Evolutionary conservation across 2,113 vertebrate genomes (phyloP).

Genomic region (Acanthisitta chloris): DNA sequence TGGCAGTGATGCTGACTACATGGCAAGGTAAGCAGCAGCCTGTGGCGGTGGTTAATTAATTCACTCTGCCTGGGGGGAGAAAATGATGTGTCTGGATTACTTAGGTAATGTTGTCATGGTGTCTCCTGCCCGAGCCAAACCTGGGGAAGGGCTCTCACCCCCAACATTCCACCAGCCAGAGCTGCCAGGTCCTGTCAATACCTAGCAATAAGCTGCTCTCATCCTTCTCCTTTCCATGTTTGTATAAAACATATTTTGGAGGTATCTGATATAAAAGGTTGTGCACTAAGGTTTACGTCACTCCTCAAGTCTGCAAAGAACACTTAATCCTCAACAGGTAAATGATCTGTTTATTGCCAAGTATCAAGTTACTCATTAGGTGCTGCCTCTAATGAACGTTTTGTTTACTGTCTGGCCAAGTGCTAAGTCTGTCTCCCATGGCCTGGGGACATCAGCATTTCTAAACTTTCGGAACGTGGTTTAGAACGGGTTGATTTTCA

Average conservation of each 20-base stretch:
- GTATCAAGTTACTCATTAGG: neutral
- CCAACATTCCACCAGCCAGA: neutral
- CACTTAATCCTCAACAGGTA: neutral
- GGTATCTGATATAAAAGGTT: neutral
- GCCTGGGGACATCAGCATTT: neutral
- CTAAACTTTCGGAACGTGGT: neutral
- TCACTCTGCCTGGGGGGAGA: neutral
- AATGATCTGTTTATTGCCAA: neutral
- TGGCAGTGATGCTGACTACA: neutral
- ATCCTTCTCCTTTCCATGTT: neutral
- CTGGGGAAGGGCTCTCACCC: neutral
- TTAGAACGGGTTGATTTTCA: neutral
- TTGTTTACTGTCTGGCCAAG: neutral
- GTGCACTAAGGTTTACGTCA: neutral
- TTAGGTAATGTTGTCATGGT: neutral
- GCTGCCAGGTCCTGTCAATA: constrained; percentile 23
- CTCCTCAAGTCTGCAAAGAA: neutral
- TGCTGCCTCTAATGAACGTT: neutral
- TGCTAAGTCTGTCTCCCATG: neutral
- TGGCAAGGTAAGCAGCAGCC: neutral
- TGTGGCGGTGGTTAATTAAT: neutral
- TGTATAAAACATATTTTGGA: neutral
- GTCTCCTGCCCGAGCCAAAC: neutral
- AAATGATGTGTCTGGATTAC: neutral
- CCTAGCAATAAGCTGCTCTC: constrained; percentile 10